Evolutionary conservation across 2,113 vertebrate species (phyloP), one percentile per base, ranked within the genome.

Genomic region (Ceyx melanurus): DNA sequence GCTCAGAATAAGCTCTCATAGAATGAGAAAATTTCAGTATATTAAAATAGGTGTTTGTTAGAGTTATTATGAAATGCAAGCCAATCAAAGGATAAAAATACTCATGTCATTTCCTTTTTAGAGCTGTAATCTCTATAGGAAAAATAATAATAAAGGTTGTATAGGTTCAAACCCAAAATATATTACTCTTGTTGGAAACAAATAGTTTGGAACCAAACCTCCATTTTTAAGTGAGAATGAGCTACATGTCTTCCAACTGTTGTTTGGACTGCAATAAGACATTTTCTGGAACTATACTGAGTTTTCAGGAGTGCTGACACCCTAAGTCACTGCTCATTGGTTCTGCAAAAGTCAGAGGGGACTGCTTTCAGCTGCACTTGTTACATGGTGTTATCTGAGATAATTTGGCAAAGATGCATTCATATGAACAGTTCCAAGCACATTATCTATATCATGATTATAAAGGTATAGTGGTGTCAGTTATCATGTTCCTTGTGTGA

Each of bases 401-500:
- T 65, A 9, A 8, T 43, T 21, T 53, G 29, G 26, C 35, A 72
- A 80, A 57, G 42, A 19, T 83, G 6, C 11, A 15, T 65, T 21
- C 13, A 5, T 10, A 28, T 31, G 19, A 72, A 23, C 25, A 26
- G 5, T 79, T 42, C 53, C 13, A 15, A 3, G 5, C 12, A 50
- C 19, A n/a, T 54, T 18, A 48, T 5, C 23, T n/a, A 2, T 5
- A 42, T 11, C 5, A 5, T 15, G 5, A 53, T 4, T 10, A 66
- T 9, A 33, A 58, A 72, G 4, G 5, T 22, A 8, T 15, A 31
- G 14, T 11, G 5, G 9, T 70, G 15, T 51, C 43, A 54, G 14
- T 40, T 78, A 26, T 5, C 29, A 21, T 23, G 25, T n/a, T 84
- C 25, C 20, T 74, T 0, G 0, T 57, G 72, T 42, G 7, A 51